Percentiles rank a stretch among this genome's conserved stretches.
Evolutionary conservation across 1,140 invertebrate genomes (phyloP).

Genomic region (Paralvinella palmiformis): DNA sequence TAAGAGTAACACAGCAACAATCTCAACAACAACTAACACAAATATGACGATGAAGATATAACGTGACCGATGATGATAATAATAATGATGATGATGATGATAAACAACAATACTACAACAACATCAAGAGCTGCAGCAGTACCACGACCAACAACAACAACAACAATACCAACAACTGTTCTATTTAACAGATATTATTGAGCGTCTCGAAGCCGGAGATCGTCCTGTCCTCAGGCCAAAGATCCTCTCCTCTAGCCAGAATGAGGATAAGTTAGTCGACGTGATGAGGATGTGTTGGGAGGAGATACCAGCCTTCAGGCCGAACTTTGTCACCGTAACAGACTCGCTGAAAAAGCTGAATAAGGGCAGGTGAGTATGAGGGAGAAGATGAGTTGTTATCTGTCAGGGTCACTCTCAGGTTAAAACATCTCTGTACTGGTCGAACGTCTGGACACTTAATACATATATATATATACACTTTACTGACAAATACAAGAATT

Average conservation of each 20-base stretch:
- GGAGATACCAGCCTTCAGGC: slow-evolving; percentile 41
- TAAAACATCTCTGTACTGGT: neutral
- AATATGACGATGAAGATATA: too few relatives aligned
- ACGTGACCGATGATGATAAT: too few relatives aligned
- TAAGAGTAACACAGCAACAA: too few relatives aligned
- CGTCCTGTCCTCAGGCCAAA: slow-evolving; percentile 60
- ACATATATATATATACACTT: too few relatives aligned
- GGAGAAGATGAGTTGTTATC: neutral
- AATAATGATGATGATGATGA: too few relatives aligned
- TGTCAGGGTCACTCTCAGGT: neutral
- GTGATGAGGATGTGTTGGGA: slow-evolving; percentile 43
- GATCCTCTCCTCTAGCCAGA: neutral
- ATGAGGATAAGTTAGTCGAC: slow-evolving; percentile 3
- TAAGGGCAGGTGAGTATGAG: slow-evolving; percentile 2
- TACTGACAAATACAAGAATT: too few relatives aligned
- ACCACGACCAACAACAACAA: too few relatives aligned
- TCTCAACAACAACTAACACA: too few relatives aligned
- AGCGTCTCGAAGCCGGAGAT: slow-evolving; percentile 51
- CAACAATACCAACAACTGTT: too few relatives aligned
- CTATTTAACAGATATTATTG: slow-evolving; percentile 32
- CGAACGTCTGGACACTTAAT: neutral
- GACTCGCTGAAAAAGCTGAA: slow-evolving; percentile 11
- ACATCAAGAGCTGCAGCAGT: too few relatives aligned
- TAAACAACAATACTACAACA: too few relatives aligned
- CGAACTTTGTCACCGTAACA: slow-evolving; percentile 32